phyloP scores from a whole-genome alignment of 2,888 invertebrate species.

The Stenichneumon culpator region DNA sequence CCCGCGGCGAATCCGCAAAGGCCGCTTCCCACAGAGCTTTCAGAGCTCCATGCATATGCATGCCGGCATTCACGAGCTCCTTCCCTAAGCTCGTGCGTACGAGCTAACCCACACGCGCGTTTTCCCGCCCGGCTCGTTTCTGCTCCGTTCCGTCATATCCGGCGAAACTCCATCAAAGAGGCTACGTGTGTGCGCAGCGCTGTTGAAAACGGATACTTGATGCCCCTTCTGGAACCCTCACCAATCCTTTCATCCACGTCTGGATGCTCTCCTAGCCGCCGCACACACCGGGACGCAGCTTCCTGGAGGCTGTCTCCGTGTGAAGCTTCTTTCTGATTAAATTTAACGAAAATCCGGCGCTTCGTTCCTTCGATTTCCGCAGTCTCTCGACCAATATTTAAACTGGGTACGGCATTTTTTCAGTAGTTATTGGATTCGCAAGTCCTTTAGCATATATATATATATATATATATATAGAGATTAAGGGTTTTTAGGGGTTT shows the following conservation, averaged over 20 bases:
- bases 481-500: no score
- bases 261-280: constrained; percentile 27
- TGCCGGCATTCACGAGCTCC: constrained; percentile 14
- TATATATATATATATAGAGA: no score
- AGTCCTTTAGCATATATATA: not conserved
- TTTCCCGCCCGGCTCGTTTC: constrained; percentile 26
- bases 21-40: constrained; percentile 35
- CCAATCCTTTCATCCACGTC: constrained; percentile 53
- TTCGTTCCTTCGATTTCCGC: not conserved
- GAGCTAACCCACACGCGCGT: constrained; percentile 31
- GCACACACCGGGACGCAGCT: not conserved
- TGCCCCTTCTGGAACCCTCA: constrained; percentile 28
- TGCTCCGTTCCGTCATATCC: constrained; percentile 58
- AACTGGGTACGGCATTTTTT: not conserved
- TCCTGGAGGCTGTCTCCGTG: not conserved
- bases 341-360: constrained; percentile 5
- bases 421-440: not conserved
- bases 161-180: constrained; percentile 43
- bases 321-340: not conserved
- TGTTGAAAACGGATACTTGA: constrained; percentile 44
- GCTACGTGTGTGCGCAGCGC: not conserved
- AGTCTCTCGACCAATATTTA: not conserved
- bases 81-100: constrained; percentile 40
- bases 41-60: constrained; percentile 7
- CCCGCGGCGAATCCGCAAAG: constrained; percentile 34